Conservation (phyloP, 2,888 invertebrate genomes). For the Lutraria lutraria region DNA sequence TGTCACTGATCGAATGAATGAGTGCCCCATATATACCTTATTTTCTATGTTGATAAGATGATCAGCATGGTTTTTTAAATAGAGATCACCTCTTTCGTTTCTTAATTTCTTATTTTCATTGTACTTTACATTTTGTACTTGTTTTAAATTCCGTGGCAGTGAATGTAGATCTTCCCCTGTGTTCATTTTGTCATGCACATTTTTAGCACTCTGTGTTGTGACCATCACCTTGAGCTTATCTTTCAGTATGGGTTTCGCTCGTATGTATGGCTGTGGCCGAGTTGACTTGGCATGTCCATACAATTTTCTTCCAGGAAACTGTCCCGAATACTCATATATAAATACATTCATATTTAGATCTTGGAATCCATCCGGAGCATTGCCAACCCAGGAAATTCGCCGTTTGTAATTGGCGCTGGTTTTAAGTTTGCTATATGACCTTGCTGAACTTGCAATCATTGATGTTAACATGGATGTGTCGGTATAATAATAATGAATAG, state of each 20-base stretch:
- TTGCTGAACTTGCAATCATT: no score
- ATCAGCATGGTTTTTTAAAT: slow-evolving; percentile 28
- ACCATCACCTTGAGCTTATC: slow-evolving; percentile 2
- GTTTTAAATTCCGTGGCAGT: no score
- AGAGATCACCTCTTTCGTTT: not conserved
- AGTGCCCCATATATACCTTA: no score
- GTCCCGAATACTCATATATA: no score
- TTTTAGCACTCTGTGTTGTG: no score
- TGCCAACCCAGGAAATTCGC: slow-evolving; percentile 46
- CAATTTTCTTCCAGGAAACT: slow-evolving; percentile 18
- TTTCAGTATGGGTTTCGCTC: not conserved
- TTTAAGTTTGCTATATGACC: slow-evolving; percentile 37
- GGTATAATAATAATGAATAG: no score
- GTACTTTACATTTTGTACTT: slow-evolving; percentile 47
- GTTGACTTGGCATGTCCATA: slow-evolving; percentile 11
- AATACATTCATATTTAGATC: not conserved
- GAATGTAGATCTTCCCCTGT: no score
- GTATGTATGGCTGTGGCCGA: no score
- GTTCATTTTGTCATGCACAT: slow-evolving; percentile 35
- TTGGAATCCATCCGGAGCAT: not conserved
- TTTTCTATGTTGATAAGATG: no score
- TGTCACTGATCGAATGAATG: no score
- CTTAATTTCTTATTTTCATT: not conserved
- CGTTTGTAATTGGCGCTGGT: slow-evolving; percentile 16
- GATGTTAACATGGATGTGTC: no score